A percentile compares a stretch with the other conserved stretches of the same genome.
phyloP scores from a whole-genome alignment of 2,888 invertebrate genomes.

The Melieria picta region DNA sequence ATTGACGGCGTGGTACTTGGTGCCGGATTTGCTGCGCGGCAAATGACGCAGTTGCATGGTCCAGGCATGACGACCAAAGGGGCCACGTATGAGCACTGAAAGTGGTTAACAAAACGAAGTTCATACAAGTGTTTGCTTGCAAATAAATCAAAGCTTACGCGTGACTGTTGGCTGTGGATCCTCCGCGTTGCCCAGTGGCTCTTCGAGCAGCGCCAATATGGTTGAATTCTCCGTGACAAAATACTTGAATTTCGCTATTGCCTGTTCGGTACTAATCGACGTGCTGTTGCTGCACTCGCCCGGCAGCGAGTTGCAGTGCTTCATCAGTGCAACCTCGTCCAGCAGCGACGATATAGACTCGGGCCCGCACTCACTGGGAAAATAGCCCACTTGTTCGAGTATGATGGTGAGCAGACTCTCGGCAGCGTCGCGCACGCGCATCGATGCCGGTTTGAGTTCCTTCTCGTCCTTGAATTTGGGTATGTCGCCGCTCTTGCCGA shows the following conservation, averaged over 20 bases:
- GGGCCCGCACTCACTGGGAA: slow-evolving; percentile 84
- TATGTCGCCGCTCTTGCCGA: slow-evolving; percentile 87
- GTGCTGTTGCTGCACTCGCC: slow-evolving; percentile 45
- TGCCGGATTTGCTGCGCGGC: slow-evolving; percentile 82
- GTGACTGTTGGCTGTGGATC: slow-evolving; percentile 93
- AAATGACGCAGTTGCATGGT: slow-evolving; percentile 87
- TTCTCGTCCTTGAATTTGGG: slow-evolving; percentile 95
- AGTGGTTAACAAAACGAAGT: not conserved
- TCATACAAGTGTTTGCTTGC: not conserved
- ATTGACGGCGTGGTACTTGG: slow-evolving; percentile 69
- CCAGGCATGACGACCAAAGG: slow-evolving; percentile 96
- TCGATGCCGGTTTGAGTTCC: slow-evolving; percentile 95
- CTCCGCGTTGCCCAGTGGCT: slow-evolving; percentile 90
- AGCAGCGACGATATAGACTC: slow-evolving; percentile 86
- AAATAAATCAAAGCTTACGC: slow-evolving; percentile 60
- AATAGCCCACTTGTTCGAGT: slow-evolving; percentile 89
- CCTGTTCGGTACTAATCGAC: slow-evolving; percentile 66
- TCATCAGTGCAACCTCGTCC: slow-evolving; percentile 85
- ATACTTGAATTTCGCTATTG: slow-evolving; percentile 81
- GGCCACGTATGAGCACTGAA: slow-evolving; percentile 85
- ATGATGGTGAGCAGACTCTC: slow-evolving; percentile 92
- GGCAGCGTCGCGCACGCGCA: slow-evolving; percentile 97
- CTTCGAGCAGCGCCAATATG: slow-evolving; percentile 88
- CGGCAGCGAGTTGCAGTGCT: slow-evolving; percentile 76
- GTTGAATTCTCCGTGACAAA: slow-evolving; percentile 92